Base-by-base conservation (phyloP, 2,888 invertebrate genomes). In the Iphiclides podalirius region DNA sequence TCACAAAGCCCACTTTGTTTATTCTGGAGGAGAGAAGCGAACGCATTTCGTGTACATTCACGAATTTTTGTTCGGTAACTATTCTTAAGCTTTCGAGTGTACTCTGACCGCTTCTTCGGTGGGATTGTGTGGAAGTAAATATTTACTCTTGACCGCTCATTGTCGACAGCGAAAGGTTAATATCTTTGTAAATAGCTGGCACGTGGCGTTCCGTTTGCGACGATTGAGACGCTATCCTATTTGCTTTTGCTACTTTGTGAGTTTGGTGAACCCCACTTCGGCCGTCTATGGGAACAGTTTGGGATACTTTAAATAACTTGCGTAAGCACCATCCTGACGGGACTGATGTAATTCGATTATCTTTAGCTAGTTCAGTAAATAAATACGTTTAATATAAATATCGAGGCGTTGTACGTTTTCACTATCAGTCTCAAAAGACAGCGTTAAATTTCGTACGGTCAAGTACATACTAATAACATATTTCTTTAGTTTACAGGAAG, bases 151-250 rank as follows among this genome's bases (percentile, higher is more conserved):
- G 73, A 69, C 67, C 67, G 70, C 64, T 65, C 72, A 81, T 83
- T 79, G 82, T 83, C 72, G 76, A 69, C 70, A 65, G 75, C 62
- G 67, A 75, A 71, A 83, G 80, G 81, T 83, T 72, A 81, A 83
- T 80, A 77, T 78, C 80, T 77, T 68, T 75, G 70, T 78, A 76
- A 79, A 79, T 78, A 73, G 59, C 49, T 47, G 52, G 59, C 64
- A 60, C 63, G 68, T 63, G 67, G 53, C 40, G 41, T 55, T 47
- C 43, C 62, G 57, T 20, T 46, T 51, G 63, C 56, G 72, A 36
- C 51, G 78, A 80, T 68, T 67, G 78, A 79, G 54, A 66, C 31
- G 31, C 68, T 67, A 61, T 64, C 54, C 55, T 58, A 60, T 58
- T 61, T 35, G 47, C 12, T 26, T 43, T 40, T 34, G 15, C n/a